phyloP scores from a whole-genome alignment of 2,888 invertebrate species.

The Troides oblongomaculatus region DNA sequence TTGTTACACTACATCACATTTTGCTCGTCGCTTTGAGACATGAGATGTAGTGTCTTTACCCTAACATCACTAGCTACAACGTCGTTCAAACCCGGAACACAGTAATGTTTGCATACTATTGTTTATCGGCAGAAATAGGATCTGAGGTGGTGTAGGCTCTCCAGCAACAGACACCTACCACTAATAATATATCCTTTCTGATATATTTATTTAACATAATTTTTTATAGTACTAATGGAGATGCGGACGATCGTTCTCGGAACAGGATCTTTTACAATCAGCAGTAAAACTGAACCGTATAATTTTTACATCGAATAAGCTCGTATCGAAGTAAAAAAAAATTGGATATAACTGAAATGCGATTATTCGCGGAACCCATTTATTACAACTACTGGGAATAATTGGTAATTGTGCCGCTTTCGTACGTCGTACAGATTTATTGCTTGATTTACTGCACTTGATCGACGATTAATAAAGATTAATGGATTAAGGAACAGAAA shows the following conservation, averaged over 20 bases:
- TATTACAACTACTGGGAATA: slow-evolving; percentile 28
- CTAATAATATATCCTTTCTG: no score
- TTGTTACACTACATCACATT: no score
- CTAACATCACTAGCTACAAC: no score
- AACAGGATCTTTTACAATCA: slow-evolving; percentile 21
- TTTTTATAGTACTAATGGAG: slow-evolving; percentile 3
- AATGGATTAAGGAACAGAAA: slow-evolving; percentile 12
- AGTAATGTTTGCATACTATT: no score
- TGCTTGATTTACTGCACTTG: slow-evolving; percentile 15
- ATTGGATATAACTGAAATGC: slow-evolving; percentile 28
- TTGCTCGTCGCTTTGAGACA: no score
- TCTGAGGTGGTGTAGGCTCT: no score
- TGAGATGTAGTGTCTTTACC: no score
- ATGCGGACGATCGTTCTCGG: slow-evolving; percentile 16
- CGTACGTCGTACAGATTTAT: slow-evolving; percentile 20
- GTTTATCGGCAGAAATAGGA: no score
- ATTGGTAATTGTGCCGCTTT: slow-evolving; percentile 23
- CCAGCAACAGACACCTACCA: no score
- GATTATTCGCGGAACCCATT: slow-evolving; percentile 39
- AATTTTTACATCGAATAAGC: slow-evolving; percentile 20
- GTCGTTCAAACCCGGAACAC: no score
- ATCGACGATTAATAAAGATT: slow-evolving; percentile 7
- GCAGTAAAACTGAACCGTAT: slow-evolving; percentile 20
- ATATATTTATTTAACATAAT: no score
- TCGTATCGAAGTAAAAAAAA: slow-evolving; percentile 34